phyloP scores from a whole-genome alignment of 2,113 vertebrate genomes.

The Amia ocellicauda region DNA sequence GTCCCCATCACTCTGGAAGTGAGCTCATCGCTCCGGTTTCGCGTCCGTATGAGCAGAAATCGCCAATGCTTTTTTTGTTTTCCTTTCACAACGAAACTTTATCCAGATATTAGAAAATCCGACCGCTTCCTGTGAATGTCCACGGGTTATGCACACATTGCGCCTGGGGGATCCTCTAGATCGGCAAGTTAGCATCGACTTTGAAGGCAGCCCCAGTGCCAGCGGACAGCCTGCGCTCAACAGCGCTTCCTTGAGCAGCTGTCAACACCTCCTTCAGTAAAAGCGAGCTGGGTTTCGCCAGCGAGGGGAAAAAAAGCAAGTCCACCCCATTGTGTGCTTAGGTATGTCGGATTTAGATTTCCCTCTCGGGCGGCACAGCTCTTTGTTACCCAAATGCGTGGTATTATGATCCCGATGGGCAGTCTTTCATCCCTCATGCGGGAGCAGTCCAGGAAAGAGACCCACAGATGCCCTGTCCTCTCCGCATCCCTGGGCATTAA shows the following conservation, averaged over 20 bases:
- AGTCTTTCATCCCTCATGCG: background rate
- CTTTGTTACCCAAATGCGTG: conserved; percentile 4
- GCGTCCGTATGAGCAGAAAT: no score
- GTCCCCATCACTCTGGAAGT: no score
- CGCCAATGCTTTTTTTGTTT: no score
- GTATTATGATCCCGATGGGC: conserved; percentile 5
- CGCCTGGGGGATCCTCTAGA: background rate
- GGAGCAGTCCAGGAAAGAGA: conserved; percentile 5
- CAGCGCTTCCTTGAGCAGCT: conserved; percentile 2
- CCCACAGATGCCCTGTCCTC: conserved; percentile 11
- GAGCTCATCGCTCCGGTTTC: no score
- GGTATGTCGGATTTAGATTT: background rate
- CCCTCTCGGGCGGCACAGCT: background rate
- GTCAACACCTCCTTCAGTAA: conserved; percentile 9
- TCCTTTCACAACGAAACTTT: background rate
- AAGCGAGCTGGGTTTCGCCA: conserved; percentile 1
- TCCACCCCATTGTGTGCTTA: background rate
- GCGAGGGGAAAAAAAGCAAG: background rate
- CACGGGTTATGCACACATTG: no score
- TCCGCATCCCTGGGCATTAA: conserved; percentile 9
- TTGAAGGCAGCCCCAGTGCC: no score
- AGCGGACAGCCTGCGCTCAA: no score
- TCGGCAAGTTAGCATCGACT: conserved; percentile 7
- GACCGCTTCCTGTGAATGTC: background rate
- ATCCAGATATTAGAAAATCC: background rate